A percentile compares a stretch with the other conserved stretches of the same genome.
Evolutionary conservation across 2,888 invertebrate species (phyloP).

Genomic region (Apotomis betuletana): DNA sequence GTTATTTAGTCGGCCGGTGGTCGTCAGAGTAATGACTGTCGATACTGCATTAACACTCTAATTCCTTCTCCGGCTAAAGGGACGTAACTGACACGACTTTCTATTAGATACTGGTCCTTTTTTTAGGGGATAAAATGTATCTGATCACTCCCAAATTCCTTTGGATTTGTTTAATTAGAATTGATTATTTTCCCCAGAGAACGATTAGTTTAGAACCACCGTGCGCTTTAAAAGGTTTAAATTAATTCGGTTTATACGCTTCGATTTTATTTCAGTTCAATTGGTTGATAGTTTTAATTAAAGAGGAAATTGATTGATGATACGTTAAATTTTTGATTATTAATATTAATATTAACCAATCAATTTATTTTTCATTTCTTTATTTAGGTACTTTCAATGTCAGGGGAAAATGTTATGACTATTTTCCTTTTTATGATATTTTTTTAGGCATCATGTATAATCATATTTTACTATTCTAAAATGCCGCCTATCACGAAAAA

Average conservation of each 20-base stretch:
- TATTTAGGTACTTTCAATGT: background rate
- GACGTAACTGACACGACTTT: slow-evolving; percentile 1
- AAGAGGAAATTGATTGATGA: too few species aligned
- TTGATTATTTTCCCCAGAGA: slow-evolving; percentile 24
- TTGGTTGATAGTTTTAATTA: background rate
- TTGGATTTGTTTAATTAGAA: slow-evolving; percentile 35
- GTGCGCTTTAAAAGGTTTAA: slow-evolving; percentile 23
- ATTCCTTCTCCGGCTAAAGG: background rate
- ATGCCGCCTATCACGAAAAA: too few species aligned
- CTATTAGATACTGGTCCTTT: background rate
- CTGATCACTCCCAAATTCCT: slow-evolving; percentile 20
- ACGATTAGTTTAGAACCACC: slow-evolving; percentile 23
- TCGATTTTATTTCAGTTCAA: slow-evolving; percentile 18
- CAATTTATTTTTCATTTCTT: too few species aligned
- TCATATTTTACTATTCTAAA: too few species aligned
- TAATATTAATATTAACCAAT: too few species aligned
- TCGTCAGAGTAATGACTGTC: slow-evolving; percentile 25
- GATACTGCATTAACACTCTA: slow-evolving; percentile 24
- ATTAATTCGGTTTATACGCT: slow-evolving; percentile 4
- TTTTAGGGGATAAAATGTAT: background rate
- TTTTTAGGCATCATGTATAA: too few species aligned
- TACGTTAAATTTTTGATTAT: too few species aligned
- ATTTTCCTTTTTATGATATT: too few species aligned
- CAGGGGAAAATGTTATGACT: too few species aligned
- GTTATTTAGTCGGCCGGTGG: slow-evolving; percentile 20